Conservation (phyloP, 2,888 invertebrate species). For the Amblyjoppa proteus region DNA sequence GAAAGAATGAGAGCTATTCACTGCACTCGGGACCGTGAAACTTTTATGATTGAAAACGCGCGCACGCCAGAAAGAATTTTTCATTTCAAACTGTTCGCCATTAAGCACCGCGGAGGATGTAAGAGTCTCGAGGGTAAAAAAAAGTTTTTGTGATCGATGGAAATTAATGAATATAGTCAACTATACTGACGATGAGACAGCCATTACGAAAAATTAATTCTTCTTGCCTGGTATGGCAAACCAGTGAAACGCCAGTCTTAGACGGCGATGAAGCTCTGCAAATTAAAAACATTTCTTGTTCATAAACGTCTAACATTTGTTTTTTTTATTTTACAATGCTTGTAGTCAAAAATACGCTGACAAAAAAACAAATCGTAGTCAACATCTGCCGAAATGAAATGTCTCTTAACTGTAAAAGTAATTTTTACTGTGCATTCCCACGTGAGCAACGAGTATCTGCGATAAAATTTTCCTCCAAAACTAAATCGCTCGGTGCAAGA, state of each 20-base stretch:
- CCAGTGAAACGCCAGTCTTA: too few species aligned
- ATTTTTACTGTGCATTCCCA: too few species aligned
- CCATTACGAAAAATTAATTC: not conserved
- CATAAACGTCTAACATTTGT: too few species aligned
- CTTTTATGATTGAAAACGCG: constrained; percentile 58
- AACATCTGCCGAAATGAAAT: not conserved
- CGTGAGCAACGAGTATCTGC: too few species aligned
- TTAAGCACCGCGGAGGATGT: not conserved
- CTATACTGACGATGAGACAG: not conserved
- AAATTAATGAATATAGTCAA: not conserved
- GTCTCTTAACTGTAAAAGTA: not conserved
- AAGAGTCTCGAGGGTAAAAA: constrained; percentile 15
- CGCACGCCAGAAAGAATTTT: constrained; percentile 28
- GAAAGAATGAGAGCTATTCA: constrained; percentile 48
- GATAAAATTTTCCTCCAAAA: not conserved
- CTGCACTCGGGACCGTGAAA: constrained; percentile 31
- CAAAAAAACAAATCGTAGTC: not conserved
- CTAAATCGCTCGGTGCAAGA: constrained; percentile 49
- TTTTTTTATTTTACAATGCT: too few species aligned
- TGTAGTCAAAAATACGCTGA: too few species aligned
- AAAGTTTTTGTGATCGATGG: not conserved
- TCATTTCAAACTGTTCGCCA: constrained; percentile 1
- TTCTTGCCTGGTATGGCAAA: too few species aligned
- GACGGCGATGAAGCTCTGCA: not conserved
- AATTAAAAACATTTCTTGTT: too few species aligned